Evolutionary conservation across 2,113 vertebrate species (phyloP).

Genomic region (Sceloporus tristichus): DNA sequence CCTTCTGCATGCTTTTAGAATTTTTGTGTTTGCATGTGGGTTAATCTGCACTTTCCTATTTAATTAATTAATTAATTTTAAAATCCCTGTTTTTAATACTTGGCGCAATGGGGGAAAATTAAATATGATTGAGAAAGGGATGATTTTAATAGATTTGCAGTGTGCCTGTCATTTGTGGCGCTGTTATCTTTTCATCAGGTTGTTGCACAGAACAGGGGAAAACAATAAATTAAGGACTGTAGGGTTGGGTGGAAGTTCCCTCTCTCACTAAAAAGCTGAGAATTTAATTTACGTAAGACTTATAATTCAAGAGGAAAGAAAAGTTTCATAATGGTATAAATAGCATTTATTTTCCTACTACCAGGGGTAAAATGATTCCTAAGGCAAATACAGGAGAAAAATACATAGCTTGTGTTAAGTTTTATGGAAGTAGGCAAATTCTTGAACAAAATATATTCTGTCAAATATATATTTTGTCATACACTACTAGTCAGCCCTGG

Average conservation of each 20-base stretch:
- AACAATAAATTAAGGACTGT: background rate
- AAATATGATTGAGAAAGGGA: conserved; percentile 50
- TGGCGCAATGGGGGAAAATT: background rate
- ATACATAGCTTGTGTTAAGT: background rate
- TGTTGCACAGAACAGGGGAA: conserved; percentile 49
- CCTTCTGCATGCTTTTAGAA: conserved; percentile 71
- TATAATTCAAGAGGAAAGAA: background rate
- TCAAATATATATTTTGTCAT: background rate
- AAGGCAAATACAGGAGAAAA: no score
- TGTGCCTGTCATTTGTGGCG: conserved; percentile 20
- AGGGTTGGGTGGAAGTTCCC: background rate
- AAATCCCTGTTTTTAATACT: conserved; percentile 32
- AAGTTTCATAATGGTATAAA: no score
- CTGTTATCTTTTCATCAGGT: conserved; percentile 46
- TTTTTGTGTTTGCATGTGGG: conserved; percentile 68
- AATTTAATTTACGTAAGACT: background rate
- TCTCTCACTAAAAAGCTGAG: background rate
- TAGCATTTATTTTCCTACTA: no score
- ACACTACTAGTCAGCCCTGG: no score
- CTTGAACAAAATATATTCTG: background rate
- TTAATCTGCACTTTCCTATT: conserved; percentile 56
- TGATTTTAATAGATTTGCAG: conserved; percentile 30
- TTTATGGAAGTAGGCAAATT: background rate
- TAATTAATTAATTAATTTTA: conserved; percentile 46
- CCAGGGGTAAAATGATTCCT: no score